Evolutionary conservation across 2,888 invertebrate species (phyloP).

Genomic region (Watsonalla binaria): DNA sequence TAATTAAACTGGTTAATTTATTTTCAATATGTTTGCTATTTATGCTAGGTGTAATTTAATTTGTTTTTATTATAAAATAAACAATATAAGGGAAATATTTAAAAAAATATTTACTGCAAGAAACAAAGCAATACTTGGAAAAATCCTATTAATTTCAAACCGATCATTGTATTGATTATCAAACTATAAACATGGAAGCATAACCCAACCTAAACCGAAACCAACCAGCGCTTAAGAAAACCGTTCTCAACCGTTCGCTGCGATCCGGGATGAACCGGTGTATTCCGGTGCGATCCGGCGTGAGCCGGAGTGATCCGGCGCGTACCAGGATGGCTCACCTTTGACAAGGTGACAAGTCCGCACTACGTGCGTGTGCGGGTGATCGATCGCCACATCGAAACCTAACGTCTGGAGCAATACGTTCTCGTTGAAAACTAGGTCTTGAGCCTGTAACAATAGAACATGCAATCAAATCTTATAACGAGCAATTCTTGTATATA

Average conservation of each 20-base stretch:
- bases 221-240: slow-evolving; percentile 20
- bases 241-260: slow-evolving; percentile 14
- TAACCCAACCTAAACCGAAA: slow-evolving; percentile 8
- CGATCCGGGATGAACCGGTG: slow-evolving; percentile 2
- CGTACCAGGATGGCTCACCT: slow-evolving; percentile 80
- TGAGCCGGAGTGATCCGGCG: background rate
- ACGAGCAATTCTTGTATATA: no score
- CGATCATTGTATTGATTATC: no score
- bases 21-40: no score
- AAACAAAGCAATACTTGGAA: no score
- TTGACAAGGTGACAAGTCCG: slow-evolving; percentile 96
- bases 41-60: no score
- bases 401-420: slow-evolving; percentile 97
- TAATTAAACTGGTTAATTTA: no score
- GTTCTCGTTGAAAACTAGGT: slow-evolving; percentile 97
- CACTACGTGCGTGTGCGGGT: slow-evolving; percentile 98
- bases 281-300: background rate
- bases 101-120: no score
- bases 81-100: no score
- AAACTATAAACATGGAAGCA: background rate
- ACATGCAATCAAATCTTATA: no score
- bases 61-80: no score
- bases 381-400: slow-evolving; percentile 98
- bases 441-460: slow-evolving; percentile 86
- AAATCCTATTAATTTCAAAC: no score